phyloP scores from a whole-genome alignment of 2,797 vertebrate species.

The Meriones psammophilus region DNA sequence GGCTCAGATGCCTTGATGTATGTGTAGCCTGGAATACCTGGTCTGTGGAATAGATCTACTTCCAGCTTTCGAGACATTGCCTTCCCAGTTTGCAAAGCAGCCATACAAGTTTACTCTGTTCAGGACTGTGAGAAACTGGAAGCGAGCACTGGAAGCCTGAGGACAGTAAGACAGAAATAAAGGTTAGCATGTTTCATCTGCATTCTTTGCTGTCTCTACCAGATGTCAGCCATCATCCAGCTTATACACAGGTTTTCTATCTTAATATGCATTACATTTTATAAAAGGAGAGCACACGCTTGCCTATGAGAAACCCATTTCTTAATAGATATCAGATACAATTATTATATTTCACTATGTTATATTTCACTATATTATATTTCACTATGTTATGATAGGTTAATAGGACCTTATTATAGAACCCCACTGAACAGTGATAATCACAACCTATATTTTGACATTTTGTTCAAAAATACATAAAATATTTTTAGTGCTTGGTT shows the following conservation, averaged over 20 bases:
- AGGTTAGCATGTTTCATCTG: neutral
- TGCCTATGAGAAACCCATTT: neutral
- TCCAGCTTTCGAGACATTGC: neutral
- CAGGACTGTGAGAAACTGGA: neutral
- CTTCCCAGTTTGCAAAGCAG: neutral
- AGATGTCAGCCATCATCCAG: neutral
- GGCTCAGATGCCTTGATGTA: neutral
- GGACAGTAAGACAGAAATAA: slow-evolving; percentile 1
- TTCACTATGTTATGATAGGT: neutral
- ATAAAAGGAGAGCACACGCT: neutral
- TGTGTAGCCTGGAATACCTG: neutral
- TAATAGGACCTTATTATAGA: neutral
- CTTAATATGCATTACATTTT: neutral
- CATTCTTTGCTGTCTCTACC: neutral
- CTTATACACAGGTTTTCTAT: neutral
- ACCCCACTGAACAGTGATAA: neutral
- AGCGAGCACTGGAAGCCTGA: neutral
- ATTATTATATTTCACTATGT: neutral
- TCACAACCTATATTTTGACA: neutral
- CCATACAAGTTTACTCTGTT: neutral
- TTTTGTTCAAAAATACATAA: slow-evolving; percentile 31
- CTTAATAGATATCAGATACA: neutral
- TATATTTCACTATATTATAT: neutral
- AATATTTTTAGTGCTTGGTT: neutral
- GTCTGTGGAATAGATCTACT: neutral